Conservation (phyloP, 2,113 vertebrate genomes). For the Tiliqua scincoides region DNA sequence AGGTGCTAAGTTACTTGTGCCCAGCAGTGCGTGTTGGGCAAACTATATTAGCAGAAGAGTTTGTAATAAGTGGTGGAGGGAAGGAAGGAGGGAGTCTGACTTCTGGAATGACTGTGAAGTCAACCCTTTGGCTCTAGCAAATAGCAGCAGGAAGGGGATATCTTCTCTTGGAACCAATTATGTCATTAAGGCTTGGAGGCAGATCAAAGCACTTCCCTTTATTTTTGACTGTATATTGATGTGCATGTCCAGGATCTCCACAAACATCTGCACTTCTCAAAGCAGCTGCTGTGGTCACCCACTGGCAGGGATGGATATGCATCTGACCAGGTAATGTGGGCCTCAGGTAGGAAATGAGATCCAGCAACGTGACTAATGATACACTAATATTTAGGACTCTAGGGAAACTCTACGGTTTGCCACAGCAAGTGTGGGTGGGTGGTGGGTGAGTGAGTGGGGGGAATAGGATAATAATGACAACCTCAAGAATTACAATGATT, state of each 20-base stretch:
- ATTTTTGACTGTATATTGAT: slow-evolving; percentile 25
- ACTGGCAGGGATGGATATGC: background rate
- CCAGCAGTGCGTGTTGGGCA: background rate
- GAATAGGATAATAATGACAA: background rate
- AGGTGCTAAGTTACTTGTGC: background rate
- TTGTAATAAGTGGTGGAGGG: background rate
- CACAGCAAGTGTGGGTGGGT: background rate
- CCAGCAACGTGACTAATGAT: background rate
- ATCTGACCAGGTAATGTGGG: slow-evolving; percentile 2
- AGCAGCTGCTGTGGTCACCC: slow-evolving; percentile 14
- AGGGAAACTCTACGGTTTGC: background rate
- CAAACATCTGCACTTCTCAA: slow-evolving; percentile 22
- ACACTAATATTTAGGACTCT: background rate
- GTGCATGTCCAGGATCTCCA: slow-evolving; percentile 5
- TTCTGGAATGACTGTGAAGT: slow-evolving; percentile 12
- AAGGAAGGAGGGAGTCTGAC: background rate
- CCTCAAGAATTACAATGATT: background rate
- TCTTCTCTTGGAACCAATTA: slow-evolving; percentile 34
- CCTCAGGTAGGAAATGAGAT: background rate
- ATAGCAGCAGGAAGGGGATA: slow-evolving; percentile 30
- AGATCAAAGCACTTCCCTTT: slow-evolving; percentile 21
- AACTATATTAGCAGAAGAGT: background rate
- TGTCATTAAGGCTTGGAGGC: slow-evolving; percentile 28
- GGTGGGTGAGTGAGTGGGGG: background rate
- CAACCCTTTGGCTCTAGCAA: background rate